Base-by-base conservation (phyloP, 2,888 invertebrate species). In the Agelastica alni region DNA sequence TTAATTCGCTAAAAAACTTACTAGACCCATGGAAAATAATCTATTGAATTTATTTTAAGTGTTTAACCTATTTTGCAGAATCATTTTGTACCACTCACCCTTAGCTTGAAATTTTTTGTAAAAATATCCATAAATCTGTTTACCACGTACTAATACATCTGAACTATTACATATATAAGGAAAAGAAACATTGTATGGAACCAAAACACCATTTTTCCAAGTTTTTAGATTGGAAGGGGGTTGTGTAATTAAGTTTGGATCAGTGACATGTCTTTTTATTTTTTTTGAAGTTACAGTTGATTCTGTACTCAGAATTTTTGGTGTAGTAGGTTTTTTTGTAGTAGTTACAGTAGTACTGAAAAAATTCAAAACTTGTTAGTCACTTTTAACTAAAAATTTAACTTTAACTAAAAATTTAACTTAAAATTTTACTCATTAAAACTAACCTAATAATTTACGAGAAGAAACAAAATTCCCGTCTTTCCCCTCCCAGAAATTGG, bases 91-190 rank as follows among this genome's bases (percentile, higher is more conserved):
- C n/a, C n/a, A 10, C 37, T 78, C 72, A 91, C 92, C 86, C 82
- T 86, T 85, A 0, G 87, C 83, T 43, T 80, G 77, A 45, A 93
- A 72, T 44, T 80, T 81, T 53, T 80, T 81, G 30, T 80, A 78
- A 70, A 89, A 93, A 70, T 86, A 86, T 5, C 93, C 93, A 70
- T 88, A 88, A 1, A 85, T 83, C 65, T 86, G 87, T 17, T 82
- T 82, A 2, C 83, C 77, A 70, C 87, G 85, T 30, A 83, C 79
- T 0, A 86, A 81, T 14, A 89, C 78, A n/a, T 80, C 74, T 5
- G 83, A 80, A 45, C 81, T 80, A 64, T 85, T 85, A 67, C 87
- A 87, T 34, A 83, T 71, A 62, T 76, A 79, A 3, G 82, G 81
- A 52, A 79, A 75, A 39, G 71, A 69, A n/a, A 60, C 66, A 56